Evolutionary conservation across 2,113 vertebrate genomes (phyloP), one percentile per base, ranked within the genome.

Genomic region (Dasypus novemcinctus): DNA sequence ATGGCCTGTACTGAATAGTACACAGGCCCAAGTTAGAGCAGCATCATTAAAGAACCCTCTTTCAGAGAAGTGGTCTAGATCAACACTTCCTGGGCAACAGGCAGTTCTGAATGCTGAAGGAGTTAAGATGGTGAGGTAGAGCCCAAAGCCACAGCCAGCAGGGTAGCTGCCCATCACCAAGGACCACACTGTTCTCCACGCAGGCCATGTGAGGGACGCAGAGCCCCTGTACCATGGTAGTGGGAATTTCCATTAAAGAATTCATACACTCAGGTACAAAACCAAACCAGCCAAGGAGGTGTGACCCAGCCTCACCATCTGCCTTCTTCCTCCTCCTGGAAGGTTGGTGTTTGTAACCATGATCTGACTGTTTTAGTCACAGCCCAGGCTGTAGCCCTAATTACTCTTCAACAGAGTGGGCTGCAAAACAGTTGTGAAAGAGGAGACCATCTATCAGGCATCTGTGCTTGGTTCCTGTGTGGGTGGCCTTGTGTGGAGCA

Each of bases 201-300:
- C 27, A 52, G 54, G 41, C 78, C 21, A 4, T 41, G 33, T 46
- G 90, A 93, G 41, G 36, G 36, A 86, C 29, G 49, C 41, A n/a
- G 74, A 54, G 61, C 80, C 21, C 66, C 66, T n/a, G 31, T 29
- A 4, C 17, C 41, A 10, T 36, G 29, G 7, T 31, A 7, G 54
- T 90, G 68, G 11, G 20, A 13, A 38, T 86, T 95, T 93, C 92
- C 15, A 2, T 6, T 33, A 59, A 72, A 82, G 41, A 79, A 66
- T 27, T 61, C 18, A 25, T 38, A 52, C 5, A 38, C 31, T 93
- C 79, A 36, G 80, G 88, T 83, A 31, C 27, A 80, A 89, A 68
- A 52, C 59, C 72, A 90, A 57, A 79, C 79, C 36, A 52, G 18
- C 91, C 80, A 7, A 76, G 72, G 68, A 63, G 49, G 36, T 29